Percentiles rank a stretch among this genome's conserved stretches.
These are phyloP conservation scores for Gasterosteus nipponicus DNA, from an alignment of 2,113 vertebrate genomes.

Conservation along the genomic window DNA sequence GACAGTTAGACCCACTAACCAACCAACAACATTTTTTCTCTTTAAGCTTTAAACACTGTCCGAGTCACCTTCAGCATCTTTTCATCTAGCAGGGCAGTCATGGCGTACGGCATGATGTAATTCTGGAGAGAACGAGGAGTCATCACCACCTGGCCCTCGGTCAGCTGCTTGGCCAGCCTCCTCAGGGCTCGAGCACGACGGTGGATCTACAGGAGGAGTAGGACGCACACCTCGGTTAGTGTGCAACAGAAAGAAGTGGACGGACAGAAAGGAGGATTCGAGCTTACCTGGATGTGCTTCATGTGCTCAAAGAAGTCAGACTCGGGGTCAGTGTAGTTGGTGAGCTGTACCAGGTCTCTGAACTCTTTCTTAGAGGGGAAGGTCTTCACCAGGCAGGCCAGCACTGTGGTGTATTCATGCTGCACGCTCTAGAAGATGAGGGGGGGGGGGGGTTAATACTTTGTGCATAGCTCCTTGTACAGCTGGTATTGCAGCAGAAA, in stretches of 20 bases:
- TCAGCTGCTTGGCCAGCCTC: slow-evolving; percentile 91
- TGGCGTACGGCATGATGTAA: slow-evolving; percentile 96
- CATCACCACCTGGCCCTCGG: slow-evolving; percentile 84
- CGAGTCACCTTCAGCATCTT: slow-evolving; percentile 91
- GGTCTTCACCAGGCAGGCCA: slow-evolving; percentile 90
- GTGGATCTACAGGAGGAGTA: slow-evolving; percentile 84
- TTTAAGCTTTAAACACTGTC: background rate
- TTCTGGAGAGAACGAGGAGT: slow-evolving; percentile 91
- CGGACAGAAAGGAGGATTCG: no score
- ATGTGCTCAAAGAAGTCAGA: slow-evolving; percentile 99
- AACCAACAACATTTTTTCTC: background rate
- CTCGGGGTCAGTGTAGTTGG: slow-evolving; percentile 89
- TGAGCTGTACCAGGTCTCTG: slow-evolving; percentile 92
- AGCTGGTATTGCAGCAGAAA: background rate
- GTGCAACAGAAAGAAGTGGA: background rate
- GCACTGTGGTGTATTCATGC: slow-evolving; percentile 92
- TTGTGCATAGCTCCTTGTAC: background rate
- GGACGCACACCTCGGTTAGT: fast-evolving
- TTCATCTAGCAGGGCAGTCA: slow-evolving; percentile 87
- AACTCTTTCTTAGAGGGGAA: slow-evolving; percentile 90
- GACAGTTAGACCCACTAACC: background rate
- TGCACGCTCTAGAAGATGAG: slow-evolving; percentile 84
- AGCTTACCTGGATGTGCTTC: slow-evolving; percentile 96
- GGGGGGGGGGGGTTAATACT: background rate
- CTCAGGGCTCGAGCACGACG: slow-evolving; percentile 92